Base-by-base conservation (phyloP, 2,113 vertebrate genomes). In the Pachyramphus minor region DNA sequence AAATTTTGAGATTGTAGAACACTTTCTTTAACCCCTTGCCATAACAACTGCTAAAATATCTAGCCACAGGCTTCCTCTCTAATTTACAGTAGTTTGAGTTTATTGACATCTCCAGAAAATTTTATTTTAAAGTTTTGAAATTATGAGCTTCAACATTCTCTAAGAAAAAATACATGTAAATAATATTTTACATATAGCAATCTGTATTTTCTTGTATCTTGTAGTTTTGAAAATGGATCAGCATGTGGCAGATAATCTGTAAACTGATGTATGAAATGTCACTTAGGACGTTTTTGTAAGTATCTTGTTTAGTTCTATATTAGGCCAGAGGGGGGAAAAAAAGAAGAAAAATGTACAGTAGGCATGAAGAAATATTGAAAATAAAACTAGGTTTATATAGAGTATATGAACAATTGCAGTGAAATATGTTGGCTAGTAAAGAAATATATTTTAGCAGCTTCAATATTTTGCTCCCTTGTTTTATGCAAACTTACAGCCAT, bases 341-440 rank as follows among this genome's bases (percentile, higher is more conserved):
- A 47, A 41, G n/a, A 22, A 30, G 4, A 68, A 78, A 33, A 76
- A 44, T 16, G 6, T 81, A 81, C 12, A 44, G 28, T 59, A 56
- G 22, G 24, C 22, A 91, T 49, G 53, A 91, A 95, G 74, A 95
- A 95, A 90, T 95, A 76, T 19, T 91, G 93, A 93, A 93, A 84
- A 82, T 78, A 87, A 95, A 91, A 27, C 35, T 68, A 56, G 11
- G 9, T 49, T 94, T 72, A 35, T 91, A 31, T 12, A 49, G 30
- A 37, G 8, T 68, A 28, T 59, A 23, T 85, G 66, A 92, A 93
- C 30, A 95, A 71, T 87, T 49, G 50, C 25, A 71, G 35, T 78
- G 89, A 97, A 91, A 95, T 97, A 96, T 56, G 19, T 79, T 35
- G 52, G 37, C 19, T 90, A 72, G 90, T 96, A 72, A 80, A 52